These are phyloP conservation scores for Zoanthus gigantus DNA, from an alignment of 92 coral and sea anemone species.

Conservation along the genomic window DNA sequence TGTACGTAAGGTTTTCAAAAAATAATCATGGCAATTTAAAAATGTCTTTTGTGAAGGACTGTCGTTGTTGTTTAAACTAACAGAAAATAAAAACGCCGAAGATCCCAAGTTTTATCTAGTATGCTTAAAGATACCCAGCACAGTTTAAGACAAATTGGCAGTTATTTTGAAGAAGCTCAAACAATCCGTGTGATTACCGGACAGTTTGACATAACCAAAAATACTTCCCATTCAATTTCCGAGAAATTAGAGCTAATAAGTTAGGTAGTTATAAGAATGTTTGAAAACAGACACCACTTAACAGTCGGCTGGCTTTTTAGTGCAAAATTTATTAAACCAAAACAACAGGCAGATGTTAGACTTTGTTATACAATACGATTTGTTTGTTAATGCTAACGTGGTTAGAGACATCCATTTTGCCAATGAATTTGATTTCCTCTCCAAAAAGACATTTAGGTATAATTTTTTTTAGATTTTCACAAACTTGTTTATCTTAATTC, in stretches of 20 bases:
- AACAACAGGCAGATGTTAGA: conserved; percentile 22
- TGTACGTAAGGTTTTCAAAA: not conserved
- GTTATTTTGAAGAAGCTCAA: conserved; percentile 9
- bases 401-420: conserved; percentile 15
- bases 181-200: conserved; percentile 52
- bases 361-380: conserved; percentile 1
- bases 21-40: not conserved
- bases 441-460: conserved; percentile 11
- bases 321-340: conserved; percentile 6
- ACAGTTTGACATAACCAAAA: conserved; percentile 4
- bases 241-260: conserved; percentile 59
- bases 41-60: conserved; percentile 1
- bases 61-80: conserved; percentile 5
- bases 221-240: conserved; percentile 58
- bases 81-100: not conserved
- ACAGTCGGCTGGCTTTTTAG: conserved; percentile 11
- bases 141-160: not conserved
- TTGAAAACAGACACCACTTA: conserved; percentile 43
- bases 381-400: conserved; percentile 35
- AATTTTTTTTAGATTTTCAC: conserved; percentile 1
- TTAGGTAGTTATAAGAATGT: conserved; percentile 56
- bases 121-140: too few relatives aligned
- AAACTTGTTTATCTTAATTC: not conserved
- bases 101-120: not conserved
- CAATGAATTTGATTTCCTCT: conserved; percentile 31